A percentile compares a stretch with the other conserved stretches of the same genome.
These are phyloP conservation scores for Pogonocichla stellata DNA, from an alignment of 2,113 vertebrate species.

Conservation along the genomic window DNA sequence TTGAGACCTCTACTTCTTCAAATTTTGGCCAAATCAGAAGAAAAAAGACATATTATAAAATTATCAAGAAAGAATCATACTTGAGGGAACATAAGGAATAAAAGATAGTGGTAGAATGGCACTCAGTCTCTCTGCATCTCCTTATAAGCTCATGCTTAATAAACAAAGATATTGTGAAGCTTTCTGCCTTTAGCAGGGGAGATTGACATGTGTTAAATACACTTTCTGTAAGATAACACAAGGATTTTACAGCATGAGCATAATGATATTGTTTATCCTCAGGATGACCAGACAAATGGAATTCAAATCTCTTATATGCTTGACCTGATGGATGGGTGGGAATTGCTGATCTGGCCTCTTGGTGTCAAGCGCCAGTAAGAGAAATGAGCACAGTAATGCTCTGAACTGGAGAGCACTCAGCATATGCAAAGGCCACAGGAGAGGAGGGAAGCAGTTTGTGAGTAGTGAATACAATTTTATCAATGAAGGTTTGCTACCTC, in stretches of 20 bases:
- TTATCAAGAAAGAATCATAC: neutral
- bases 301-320: neutral
- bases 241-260: neutral
- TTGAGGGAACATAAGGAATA: neutral
- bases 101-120: neutral
- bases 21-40: neutral
- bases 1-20: neutral
- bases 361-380: neutral
- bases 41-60: neutral
- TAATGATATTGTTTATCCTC: neutral
- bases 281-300: neutral
- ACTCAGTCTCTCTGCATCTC: neutral
- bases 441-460: neutral
- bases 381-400: neutral
- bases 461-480: neutral
- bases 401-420: neutral
- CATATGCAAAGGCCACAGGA: neutral
- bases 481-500: neutral
- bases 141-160: neutral
- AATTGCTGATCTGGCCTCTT: neutral
- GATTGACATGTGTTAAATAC: neutral
- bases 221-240: fast-evolving
- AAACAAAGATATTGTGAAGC: neutral
- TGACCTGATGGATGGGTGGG: neutral
- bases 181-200: neutral